Conservation (phyloP, 1,140 invertebrate genomes). For the Ostrea edulis region DNA sequence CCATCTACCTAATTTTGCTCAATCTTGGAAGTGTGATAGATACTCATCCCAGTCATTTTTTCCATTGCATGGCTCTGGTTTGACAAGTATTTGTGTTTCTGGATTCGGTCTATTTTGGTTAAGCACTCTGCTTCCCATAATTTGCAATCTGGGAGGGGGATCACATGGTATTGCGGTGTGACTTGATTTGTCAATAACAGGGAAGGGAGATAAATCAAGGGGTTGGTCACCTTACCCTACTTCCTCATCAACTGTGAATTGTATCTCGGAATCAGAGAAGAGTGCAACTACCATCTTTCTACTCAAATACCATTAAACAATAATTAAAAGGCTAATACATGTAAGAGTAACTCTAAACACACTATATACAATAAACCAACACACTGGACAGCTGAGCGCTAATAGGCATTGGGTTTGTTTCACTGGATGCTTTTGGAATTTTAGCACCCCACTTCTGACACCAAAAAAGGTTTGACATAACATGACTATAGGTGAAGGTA, state of each 20-base stretch:
- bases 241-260: too few species aligned
- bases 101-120: neutral
- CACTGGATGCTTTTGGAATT: neutral
- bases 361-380: too few species aligned
- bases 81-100: conserved; percentile 2
- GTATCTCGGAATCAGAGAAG: neutral
- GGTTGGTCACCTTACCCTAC: neutral
- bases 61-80: conserved; percentile 47
- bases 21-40: conserved; percentile 47
- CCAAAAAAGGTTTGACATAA: too few species aligned
- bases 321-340: neutral
- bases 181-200: neutral
- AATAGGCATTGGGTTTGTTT: neutral
- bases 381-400: conserved; percentile 24
- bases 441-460: conserved; percentile 21
- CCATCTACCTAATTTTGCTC: conserved; percentile 52
- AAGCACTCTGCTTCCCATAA: neutral
- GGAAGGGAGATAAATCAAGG: neutral
- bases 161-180: neutral
- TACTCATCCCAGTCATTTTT: too few species aligned
- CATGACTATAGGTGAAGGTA: too few species aligned
- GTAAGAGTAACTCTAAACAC: too few species aligned
- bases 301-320: neutral
- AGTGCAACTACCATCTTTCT: neutral
- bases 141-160: neutral